Conservation (phyloP, 2,113 vertebrate species). For the Paradisaea rubra region DNA sequence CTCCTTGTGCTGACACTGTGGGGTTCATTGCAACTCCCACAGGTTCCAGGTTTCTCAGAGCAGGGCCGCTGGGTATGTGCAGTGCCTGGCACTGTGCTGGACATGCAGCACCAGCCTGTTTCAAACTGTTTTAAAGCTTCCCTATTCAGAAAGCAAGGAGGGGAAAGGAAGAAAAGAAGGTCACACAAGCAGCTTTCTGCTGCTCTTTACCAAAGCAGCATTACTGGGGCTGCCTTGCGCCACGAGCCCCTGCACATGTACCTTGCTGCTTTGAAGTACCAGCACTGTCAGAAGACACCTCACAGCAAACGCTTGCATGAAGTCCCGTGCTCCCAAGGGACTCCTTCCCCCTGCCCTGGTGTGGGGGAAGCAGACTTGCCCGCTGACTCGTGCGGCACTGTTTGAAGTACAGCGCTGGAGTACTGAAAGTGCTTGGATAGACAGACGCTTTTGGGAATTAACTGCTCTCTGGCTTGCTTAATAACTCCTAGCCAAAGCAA, state of each 20-base stretch:
- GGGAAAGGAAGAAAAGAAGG: background rate
- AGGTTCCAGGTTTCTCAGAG: background rate
- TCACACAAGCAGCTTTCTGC: background rate
- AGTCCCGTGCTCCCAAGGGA: background rate
- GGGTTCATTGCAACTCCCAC: background rate
- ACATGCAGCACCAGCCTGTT: background rate
- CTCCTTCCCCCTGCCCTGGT: background rate
- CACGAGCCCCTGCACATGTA: rapidly evolving
- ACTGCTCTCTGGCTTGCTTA: background rate
- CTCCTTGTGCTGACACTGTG: background rate
- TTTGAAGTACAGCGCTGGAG: background rate
- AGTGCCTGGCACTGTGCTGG: background rate
- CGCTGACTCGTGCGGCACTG: rapidly evolving
- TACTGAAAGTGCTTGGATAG: background rate
- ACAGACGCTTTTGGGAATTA: background rate
- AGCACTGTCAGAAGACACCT: background rate
- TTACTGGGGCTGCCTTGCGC: background rate
- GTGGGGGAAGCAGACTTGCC: background rate
- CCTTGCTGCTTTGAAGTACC: background rate
- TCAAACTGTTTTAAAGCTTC: background rate
- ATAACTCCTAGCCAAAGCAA: background rate
- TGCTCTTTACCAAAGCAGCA: background rate
- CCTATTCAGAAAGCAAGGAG: background rate
- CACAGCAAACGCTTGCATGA: background rate
- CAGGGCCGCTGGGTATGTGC: background rate